Conservation (phyloP, 2,888 invertebrate species). For the Petrolisthes cinctipes region DNA sequence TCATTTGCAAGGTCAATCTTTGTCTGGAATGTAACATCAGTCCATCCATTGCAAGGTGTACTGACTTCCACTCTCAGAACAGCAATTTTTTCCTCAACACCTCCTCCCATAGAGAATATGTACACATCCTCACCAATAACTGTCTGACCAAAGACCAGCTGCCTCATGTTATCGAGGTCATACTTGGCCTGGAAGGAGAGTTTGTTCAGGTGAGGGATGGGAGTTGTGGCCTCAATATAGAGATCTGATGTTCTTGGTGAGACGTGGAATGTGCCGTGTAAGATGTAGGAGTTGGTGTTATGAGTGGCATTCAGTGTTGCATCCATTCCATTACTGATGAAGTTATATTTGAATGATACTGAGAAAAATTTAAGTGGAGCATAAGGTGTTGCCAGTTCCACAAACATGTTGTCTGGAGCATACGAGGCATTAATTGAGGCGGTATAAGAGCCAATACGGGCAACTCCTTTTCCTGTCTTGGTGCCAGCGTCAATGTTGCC, state of each 20-base stretch:
- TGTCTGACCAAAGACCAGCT: slow-evolving; percentile 16
- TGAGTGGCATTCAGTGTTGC: slow-evolving; percentile 17
- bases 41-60: slow-evolving; percentile 53
- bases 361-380: slow-evolving; percentile 27
- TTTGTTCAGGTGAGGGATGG: slow-evolving; percentile 28
- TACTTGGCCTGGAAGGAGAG: slow-evolving; percentile 34
- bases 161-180: slow-evolving; percentile 34
- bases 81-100: slow-evolving; percentile 37
- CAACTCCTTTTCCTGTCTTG: slow-evolving; percentile 24
- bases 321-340: background rate
- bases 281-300: slow-evolving; percentile 46
- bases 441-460: slow-evolving; percentile 45
- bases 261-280: slow-evolving; percentile 21
- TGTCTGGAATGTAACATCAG: slow-evolving; percentile 23
- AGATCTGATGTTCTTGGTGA: slow-evolving; percentile 13
- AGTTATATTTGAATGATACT: slow-evolving; percentile 33
- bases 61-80: slow-evolving; percentile 19
- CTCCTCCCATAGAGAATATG: slow-evolving; percentile 28
- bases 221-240: slow-evolving; percentile 30
- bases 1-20: slow-evolving; percentile 49
- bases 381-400: slow-evolving; percentile 57
- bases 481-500: slow-evolving; percentile 32
- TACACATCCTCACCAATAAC: slow-evolving; percentile 14
- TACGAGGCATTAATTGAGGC: slow-evolving; percentile 23
- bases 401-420: slow-evolving; percentile 27